A percentile compares a stretch with the other conserved stretches of the same genome.
Conservation (phyloP, 2,797 vertebrate genomes). For the Spea hammondii region DNA sequence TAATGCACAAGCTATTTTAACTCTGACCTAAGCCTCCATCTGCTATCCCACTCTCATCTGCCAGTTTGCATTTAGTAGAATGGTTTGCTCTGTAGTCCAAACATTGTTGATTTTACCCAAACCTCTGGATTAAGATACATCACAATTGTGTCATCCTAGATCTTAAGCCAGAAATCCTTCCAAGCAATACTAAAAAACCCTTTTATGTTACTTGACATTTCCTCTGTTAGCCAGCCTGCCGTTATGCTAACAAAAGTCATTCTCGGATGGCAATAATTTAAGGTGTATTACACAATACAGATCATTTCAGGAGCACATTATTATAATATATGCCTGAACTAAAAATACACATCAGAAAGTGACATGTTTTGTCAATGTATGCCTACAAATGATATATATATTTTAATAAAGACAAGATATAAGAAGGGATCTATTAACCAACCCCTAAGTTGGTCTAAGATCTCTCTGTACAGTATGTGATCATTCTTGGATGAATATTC, state of each 20-base stretch:
- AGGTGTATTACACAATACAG: too few species aligned
- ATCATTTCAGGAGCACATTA: background rate
- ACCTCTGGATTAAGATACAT: background rate
- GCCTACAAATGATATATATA: too few species aligned
- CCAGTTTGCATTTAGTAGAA: conserved; percentile 12
- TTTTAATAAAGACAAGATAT: too few species aligned
- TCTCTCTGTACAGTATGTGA: too few species aligned
- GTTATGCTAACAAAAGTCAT: conserved; percentile 4
- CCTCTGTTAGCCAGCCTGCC: conserved; percentile 10
- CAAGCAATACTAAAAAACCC: conserved; percentile 8
- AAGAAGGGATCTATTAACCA: too few species aligned
- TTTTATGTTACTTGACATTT: conserved; percentile 12
- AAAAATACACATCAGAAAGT: too few species aligned
- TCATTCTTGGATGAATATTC: too few species aligned
- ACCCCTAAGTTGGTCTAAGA: too few species aligned
- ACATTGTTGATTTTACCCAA: background rate
- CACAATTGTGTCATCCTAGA: conserved; percentile 24
- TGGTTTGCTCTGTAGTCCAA: background rate
- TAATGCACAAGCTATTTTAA: conserved; percentile 26
- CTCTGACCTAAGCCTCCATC: background rate
- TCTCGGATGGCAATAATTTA: background rate
- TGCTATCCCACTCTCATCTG: background rate
- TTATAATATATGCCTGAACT: background rate
- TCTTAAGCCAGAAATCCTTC: background rate
- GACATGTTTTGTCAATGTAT: too few species aligned